Conservation (phyloP, 2,888 invertebrate species). For the Catonia carolina region DNA sequence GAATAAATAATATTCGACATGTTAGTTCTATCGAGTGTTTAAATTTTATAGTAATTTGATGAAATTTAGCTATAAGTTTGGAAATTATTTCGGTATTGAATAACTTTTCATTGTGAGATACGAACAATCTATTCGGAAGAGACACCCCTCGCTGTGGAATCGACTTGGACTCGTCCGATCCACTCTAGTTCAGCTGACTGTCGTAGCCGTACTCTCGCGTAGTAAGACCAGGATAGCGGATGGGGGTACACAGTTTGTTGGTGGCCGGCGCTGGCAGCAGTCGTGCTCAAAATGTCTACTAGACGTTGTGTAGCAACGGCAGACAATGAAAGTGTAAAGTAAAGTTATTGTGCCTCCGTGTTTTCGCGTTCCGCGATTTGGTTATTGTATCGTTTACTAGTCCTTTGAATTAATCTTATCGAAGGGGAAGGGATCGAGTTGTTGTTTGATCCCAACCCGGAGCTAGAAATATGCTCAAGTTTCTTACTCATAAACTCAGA, state of each 20-base stretch:
- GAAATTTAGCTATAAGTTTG: background rate
- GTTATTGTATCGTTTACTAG: background rate
- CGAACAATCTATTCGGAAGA: slow-evolving; percentile 14
- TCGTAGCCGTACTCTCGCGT: slow-evolving; percentile 32
- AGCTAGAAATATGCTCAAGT: slow-evolving; percentile 72
- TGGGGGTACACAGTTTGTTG: slow-evolving; percentile 29
- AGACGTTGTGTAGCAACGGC: slow-evolving; percentile 9
- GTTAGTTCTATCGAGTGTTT: background rate
- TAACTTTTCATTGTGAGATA: slow-evolving; percentile 25
- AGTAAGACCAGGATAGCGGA: slow-evolving; percentile 28
- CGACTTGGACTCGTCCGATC: slow-evolving; percentile 40
- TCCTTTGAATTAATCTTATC: background rate
- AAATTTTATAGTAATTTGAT: background rate
- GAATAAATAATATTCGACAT: background rate
- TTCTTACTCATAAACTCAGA: slow-evolving; percentile 76
- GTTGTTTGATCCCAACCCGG: slow-evolving; percentile 37
- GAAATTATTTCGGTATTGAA: background rate
- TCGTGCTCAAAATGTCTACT: slow-evolving; percentile 23
- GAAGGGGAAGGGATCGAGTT: slow-evolving; percentile 18
- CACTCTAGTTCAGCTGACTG: slow-evolving; percentile 35
- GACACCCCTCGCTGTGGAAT: slow-evolving; percentile 39
- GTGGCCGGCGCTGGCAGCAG: slow-evolving; percentile 25
- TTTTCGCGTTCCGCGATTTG: background rate
- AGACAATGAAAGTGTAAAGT: slow-evolving; percentile 32
- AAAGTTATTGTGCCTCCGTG: slow-evolving; percentile 10